phyloP scores from a whole-genome alignment of 2,888 invertebrate genomes.

The Tachina lurida region DNA sequence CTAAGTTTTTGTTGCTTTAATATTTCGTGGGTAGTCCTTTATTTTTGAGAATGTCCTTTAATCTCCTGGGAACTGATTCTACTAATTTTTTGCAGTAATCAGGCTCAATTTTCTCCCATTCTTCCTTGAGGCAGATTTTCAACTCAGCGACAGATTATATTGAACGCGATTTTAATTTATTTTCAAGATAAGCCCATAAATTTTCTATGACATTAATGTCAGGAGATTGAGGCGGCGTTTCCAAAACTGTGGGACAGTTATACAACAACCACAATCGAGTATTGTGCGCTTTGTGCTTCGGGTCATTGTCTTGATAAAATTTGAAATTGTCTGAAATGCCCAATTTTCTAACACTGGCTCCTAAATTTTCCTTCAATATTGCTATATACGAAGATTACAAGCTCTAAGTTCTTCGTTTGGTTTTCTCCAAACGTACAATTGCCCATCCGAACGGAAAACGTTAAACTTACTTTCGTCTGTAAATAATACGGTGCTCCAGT shows the following conservation, averaged over 20 bases:
- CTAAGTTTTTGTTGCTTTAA: neutral
- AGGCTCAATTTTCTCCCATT: no score
- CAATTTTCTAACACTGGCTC: neutral
- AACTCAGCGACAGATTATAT: no score
- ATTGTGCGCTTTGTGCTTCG: conserved; percentile 2
- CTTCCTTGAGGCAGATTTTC: no score
- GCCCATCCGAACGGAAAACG: no score
- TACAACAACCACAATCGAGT: conserved; percentile 15
- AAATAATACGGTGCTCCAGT: neutral
- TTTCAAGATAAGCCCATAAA: neutral
- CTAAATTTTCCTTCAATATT: neutral
- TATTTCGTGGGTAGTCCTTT: no score
- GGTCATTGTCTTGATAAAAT: conserved; percentile 10
- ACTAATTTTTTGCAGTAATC: no score
- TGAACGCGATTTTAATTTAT: conserved; percentile 8
- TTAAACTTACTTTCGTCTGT: neutral
- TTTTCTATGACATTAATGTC: conserved; percentile 15
- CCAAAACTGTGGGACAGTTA: neutral
- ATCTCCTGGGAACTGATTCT: no score
- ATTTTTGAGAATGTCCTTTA: no score
- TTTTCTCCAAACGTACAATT: no score
- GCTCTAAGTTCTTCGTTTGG: no score
- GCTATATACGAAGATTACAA: no score
- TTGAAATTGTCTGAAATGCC: neutral
- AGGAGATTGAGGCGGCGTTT: no score